Conservation (phyloP, 2,888 invertebrate species). For the Volucella bombylans region DNA sequence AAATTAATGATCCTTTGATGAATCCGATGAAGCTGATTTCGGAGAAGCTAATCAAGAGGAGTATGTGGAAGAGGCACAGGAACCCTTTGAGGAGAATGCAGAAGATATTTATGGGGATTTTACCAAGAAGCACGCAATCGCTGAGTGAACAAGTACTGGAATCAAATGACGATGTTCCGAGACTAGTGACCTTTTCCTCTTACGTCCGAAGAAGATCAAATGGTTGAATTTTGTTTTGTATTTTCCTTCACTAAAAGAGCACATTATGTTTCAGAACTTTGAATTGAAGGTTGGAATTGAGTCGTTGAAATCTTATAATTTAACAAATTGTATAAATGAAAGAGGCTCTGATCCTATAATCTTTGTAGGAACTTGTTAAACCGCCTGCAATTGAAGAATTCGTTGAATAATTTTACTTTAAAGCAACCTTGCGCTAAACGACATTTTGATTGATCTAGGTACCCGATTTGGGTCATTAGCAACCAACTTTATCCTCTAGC, state of each 20-base stretch:
- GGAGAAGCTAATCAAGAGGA: background rate
- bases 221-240: background rate
- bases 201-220: constrained; percentile 61
- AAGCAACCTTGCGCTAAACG: too few species aligned
- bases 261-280: background rate
- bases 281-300: background rate
- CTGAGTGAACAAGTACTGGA: constrained; percentile 77
- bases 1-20: background rate
- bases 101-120: constrained; percentile 35
- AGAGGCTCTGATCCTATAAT: too few species aligned
- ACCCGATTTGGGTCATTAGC: too few species aligned
- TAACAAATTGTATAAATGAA: too few species aligned
- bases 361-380: too few species aligned
- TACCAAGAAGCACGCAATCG: constrained; percentile 74
- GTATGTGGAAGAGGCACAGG: constrained; percentile 9
- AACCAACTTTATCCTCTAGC: too few species aligned
- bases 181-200: constrained; percentile 75
- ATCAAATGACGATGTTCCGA: constrained; percentile 76
- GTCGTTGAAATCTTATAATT: background rate
- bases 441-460: too few species aligned
- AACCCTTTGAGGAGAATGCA: constrained; percentile 11
- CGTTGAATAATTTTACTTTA: too few species aligned
- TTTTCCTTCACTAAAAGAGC: constrained; percentile 2
- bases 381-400: too few species aligned
- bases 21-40: background rate